These are phyloP conservation scores for Empis stercorea DNA, from an alignment of 2,888 invertebrate genomes.

Conservation along the genomic window DNA sequence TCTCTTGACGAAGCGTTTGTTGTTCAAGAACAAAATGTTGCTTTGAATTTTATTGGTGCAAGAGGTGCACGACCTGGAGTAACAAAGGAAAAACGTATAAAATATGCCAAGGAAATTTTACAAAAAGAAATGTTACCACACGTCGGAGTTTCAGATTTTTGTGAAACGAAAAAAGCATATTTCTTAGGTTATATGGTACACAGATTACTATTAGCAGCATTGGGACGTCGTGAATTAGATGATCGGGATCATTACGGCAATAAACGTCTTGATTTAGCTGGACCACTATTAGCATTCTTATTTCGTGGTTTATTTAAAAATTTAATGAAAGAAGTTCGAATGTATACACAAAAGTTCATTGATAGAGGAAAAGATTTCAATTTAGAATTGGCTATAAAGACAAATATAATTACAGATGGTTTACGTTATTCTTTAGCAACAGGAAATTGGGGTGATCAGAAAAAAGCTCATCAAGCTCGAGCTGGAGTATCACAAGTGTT, in stretches of 20 bases:
- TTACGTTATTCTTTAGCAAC: conserved; percentile 96
- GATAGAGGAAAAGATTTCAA: conserved; percentile 98
- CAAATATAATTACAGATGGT: conserved; percentile 96
- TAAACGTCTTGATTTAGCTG: conserved; percentile 94
- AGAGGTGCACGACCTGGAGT: conserved; percentile 97
- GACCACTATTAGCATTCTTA: conserved; percentile 89
- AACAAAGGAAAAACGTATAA: conserved; percentile 96
- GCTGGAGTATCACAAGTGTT: conserved; percentile 65
- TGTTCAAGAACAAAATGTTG: conserved; percentile 98
- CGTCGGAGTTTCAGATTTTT: conserved; percentile 98
- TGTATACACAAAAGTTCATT: conserved; percentile 98
- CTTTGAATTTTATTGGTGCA: conserved; percentile 95
- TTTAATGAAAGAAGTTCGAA: conserved; percentile 90
- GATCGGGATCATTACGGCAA: conserved; percentile 99
- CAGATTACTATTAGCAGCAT: conserved; percentile 79
- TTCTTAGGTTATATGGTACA: conserved; percentile 99
- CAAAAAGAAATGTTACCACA: conserved; percentile 99
- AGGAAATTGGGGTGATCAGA: conserved; percentile 99
- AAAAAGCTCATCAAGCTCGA: conserved; percentile 91
- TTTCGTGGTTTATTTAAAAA: conserved; percentile 95
- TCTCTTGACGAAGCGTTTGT: conserved; percentile 99
- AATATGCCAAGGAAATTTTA: conserved; percentile 97
- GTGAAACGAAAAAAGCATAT: conserved; percentile 99
- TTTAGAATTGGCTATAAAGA: conserved; percentile 77
- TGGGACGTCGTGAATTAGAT: conserved; percentile 93